Percentiles rank a stretch among this genome's conserved stretches.
These are phyloP conservation scores for Heteropelma amictum DNA, from an alignment of 2,888 invertebrate genomes.

Conservation along the genomic window DNA sequence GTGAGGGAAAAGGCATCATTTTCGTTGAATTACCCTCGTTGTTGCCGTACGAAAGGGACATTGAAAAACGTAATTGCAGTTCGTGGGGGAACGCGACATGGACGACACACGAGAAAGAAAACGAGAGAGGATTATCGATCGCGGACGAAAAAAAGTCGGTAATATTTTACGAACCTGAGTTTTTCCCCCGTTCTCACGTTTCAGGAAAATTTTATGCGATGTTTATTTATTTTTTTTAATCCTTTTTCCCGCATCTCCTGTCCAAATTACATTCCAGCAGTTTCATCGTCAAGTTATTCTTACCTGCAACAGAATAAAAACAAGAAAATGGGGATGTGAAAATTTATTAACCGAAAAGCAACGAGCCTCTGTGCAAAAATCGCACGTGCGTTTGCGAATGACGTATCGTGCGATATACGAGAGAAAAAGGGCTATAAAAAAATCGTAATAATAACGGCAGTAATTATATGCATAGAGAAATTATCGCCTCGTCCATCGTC, in stretches of 20 bases:
- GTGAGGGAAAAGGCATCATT: too few species aligned
- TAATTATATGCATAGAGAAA: constrained; percentile 3
- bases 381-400: background rate
- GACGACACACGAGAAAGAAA: constrained; percentile 29
- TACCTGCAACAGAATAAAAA: constrained; percentile 56
- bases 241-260: background rate
- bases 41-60: too few species aligned
- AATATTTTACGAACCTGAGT: constrained; percentile 36
- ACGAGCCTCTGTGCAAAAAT: background rate
- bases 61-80: constrained; percentile 31
- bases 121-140: too few species aligned
- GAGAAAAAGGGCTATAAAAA: too few species aligned
- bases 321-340: constrained; percentile 2
- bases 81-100: background rate
- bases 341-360: background rate
- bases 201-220: too few species aligned
- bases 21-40: too few species aligned
- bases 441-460: constrained; percentile 6
- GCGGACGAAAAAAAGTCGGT: constrained; percentile 9
- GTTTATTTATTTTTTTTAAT: constrained; percentile 16
- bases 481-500: background rate
- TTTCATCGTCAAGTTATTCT: constrained; percentile 11
- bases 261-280: background rate
- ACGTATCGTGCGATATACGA: background rate
- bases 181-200: background rate